Evolutionary conservation across 2,113 vertebrate genomes (phyloP).

Genomic region (Camelus bactrianus): DNA sequence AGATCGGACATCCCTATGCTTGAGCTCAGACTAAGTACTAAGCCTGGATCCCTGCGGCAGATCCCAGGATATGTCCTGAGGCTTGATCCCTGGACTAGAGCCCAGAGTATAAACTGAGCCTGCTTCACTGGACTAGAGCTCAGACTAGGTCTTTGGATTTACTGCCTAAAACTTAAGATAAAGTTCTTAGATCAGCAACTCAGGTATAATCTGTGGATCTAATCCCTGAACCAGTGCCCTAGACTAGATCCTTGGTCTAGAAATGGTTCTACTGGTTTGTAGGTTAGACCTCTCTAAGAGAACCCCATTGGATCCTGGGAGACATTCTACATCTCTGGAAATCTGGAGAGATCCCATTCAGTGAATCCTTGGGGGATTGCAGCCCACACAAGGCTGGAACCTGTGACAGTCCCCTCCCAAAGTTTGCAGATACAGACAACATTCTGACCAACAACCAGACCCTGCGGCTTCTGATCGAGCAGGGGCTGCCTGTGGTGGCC

Average conservation of each 20-base stretch:
- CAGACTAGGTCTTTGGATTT: neutral
- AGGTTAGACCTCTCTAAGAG: neutral
- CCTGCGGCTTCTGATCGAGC: constrained; percentile 90
- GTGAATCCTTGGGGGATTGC: neutral
- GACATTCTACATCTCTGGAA: neutral
- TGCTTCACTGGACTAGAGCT: neutral
- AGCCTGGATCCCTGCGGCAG: neutral
- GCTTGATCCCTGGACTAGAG: neutral
- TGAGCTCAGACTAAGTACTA: neutral
- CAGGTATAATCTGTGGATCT: neutral
- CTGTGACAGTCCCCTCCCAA: neutral
- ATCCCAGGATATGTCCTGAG: neutral
- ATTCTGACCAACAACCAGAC: constrained; percentile 96
- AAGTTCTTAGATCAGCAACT: neutral
- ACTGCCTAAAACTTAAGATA: neutral
- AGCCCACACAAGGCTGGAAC: neutral
- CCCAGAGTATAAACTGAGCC: neutral
- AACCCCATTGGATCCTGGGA: neutral
- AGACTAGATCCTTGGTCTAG: neutral
- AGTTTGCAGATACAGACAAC: constrained; percentile 96
- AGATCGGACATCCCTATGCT: neutral
- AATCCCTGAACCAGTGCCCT: neutral
- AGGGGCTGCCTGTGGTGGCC: constrained; percentile 94
- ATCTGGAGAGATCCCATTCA: neutral
- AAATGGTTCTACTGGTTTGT: neutral